Percentiles rank a stretch among this genome's conserved stretches.
phyloP scores from a whole-genome alignment of 2,888 invertebrate genomes.

The Microplitis deprimator region DNA sequence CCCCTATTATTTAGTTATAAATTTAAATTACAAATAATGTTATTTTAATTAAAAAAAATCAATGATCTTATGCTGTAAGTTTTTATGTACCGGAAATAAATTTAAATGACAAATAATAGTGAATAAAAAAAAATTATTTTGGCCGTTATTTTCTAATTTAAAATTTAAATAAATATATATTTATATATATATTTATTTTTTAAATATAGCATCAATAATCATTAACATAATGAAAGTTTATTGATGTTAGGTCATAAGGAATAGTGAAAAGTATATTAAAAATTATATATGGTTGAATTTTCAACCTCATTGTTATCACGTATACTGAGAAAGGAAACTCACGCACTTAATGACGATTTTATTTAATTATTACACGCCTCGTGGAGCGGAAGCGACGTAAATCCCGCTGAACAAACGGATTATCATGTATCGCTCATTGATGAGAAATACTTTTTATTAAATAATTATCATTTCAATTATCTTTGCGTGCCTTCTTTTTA shows the following conservation, averaged over 20 bases:
- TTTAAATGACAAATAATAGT: not conserved
- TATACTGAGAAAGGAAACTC: slow-evolving; percentile 16
- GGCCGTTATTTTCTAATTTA: not conserved
- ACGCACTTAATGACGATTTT: not conserved
- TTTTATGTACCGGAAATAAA: not conserved
- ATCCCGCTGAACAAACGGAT: slow-evolving; percentile 16
- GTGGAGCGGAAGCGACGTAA: not conserved
- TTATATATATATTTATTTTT: not conserved
- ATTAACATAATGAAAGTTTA: not conserved
- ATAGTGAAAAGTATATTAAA: slow-evolving; percentile 7
- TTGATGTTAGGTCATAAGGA: not conserved
- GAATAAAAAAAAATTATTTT: not conserved
- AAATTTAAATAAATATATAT: not conserved
- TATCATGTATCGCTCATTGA: not conserved
- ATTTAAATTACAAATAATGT: not conserved
- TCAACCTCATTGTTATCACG: slow-evolving; percentile 14
- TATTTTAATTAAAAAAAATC: not conserved
- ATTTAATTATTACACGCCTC: not conserved
- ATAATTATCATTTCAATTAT: slow-evolving; percentile 74
- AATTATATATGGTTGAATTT: slow-evolving; percentile 6
- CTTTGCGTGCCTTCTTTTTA: slow-evolving; percentile 84
- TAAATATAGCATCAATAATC: not conserved
- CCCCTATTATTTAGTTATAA: no score
- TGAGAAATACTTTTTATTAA: slow-evolving; percentile 4
- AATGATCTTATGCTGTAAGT: not conserved